Conservation (phyloP, 2,113 vertebrate species). For the Embiotoca jacksoni region DNA sequence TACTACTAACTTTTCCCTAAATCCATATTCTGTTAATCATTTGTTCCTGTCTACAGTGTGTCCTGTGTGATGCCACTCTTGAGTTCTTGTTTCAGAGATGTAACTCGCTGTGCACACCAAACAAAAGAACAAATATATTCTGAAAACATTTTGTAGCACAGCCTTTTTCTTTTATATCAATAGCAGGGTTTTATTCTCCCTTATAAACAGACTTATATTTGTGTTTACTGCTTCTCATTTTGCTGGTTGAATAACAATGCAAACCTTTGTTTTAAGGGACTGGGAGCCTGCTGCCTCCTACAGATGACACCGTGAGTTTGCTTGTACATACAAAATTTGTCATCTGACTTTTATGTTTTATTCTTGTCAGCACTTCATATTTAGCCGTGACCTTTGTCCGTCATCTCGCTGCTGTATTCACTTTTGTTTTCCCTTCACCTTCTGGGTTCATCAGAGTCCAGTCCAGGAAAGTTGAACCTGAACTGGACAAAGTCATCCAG, state of each 20-base stretch:
- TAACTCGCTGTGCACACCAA: not conserved
- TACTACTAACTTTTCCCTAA: not conserved
- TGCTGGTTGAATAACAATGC: not conserved
- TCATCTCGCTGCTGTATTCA: constrained; percentile 2
- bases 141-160: not conserved
- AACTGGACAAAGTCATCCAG: constrained; percentile 6
- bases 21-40: not conserved
- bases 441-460: not conserved
- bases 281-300: not conserved
- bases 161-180: not conserved
- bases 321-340: constrained; percentile 5
- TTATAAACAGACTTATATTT: not conserved
- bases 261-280: not conserved
- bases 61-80: not conserved
- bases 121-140: not conserved
- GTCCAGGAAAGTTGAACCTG: not conserved
- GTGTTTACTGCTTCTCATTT: not conserved
- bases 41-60: not conserved
- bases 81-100: not conserved
- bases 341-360: constrained; percentile 3
- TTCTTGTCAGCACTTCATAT: constrained; percentile 19
- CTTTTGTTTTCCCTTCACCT: constrained; percentile 7
- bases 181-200: not conserved
- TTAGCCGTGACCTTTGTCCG: not conserved
- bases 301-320: not conserved